Percentiles rank a stretch among this genome's conserved stretches.
phyloP scores from a whole-genome alignment of 1,140 invertebrate species.

The Whitmania pigra region DNA sequence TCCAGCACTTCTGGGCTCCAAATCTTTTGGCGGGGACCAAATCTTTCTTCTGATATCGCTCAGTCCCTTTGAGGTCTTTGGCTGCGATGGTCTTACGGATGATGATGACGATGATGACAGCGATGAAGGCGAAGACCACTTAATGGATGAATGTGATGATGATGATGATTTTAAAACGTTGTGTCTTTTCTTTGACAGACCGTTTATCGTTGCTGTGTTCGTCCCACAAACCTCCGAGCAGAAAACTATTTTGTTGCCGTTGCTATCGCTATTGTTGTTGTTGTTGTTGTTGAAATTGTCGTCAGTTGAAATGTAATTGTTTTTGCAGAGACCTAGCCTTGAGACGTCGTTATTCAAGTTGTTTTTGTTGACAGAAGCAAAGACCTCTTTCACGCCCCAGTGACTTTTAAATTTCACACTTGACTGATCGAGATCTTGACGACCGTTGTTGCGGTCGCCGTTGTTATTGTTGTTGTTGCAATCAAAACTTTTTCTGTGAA shows the following conservation, averaged over 20 bases:
- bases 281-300: constrained; percentile 7
- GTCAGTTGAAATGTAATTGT: neutral
- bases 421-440: too few relatives aligned
- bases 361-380: too few relatives aligned
- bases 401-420: too few relatives aligned
- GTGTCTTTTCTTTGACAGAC: neutral
- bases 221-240: neutral
- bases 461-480: constrained; percentile 5
- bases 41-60: neutral
- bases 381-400: too few relatives aligned
- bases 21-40: constrained; percentile 8
- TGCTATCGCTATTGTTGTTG: neutral
- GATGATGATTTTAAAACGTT: neutral
- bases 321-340: too few relatives aligned
- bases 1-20: neutral
- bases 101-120: neutral
- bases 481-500: neutral
- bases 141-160: constrained; percentile 6
- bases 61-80: neutral
- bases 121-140: neutral
- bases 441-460: neutral
- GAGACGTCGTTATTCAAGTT: too few relatives aligned
- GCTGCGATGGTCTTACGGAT: neutral
- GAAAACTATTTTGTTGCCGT: neutral
- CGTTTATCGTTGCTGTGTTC: neutral